Conservation (phyloP, 2,797 vertebrate species). For the Rachycentron canadum region DNA sequence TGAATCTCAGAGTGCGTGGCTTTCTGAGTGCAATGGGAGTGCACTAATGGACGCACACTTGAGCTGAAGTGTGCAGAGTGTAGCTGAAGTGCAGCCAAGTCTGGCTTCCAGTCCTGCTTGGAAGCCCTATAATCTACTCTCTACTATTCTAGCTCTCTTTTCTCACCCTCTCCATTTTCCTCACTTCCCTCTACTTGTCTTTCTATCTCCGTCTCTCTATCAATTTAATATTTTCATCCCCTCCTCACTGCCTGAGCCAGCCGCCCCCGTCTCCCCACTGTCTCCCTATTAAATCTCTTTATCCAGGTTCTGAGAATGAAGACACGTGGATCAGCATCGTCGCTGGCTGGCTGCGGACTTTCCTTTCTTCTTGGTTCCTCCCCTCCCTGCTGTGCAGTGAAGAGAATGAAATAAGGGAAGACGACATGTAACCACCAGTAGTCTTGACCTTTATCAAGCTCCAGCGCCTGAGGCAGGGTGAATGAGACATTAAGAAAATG, state of each 20-base stretch:
- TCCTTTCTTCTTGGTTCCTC: conserved; percentile 27
- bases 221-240: conserved; percentile 75
- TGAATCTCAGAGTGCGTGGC: conserved; percentile 69
- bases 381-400: conserved; percentile 55
- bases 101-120: conserved; percentile 82
- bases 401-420: conserved; percentile 73
- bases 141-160: conserved; percentile 63
- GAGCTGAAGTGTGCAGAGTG: conserved; percentile 85
- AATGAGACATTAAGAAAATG: conserved; percentile 82
- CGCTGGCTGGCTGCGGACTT: conserved; percentile 54
- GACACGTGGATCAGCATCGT: conserved; percentile 54
- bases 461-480: conserved; percentile 68
- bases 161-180: conserved; percentile 62
- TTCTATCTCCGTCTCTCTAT: conserved; percentile 62
- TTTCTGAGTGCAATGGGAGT: conserved; percentile 81
- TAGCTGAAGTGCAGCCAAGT: conserved; percentile 85
- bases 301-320: conserved; percentile 70
- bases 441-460: conserved; percentile 84
- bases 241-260: conserved; percentile 61
- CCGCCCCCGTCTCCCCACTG: conserved; percentile 45
- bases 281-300: conserved; percentile 71
- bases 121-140: conserved; percentile 81
- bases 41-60: conserved; percentile 87
- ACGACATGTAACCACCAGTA: conserved; percentile 77
- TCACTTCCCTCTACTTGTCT: conserved; percentile 53